A percentile compares a stretch with the other conserved stretches of the same genome.
Conservation (phyloP, 2,797 vertebrate genomes). For the Phalanger gymnotis region DNA sequence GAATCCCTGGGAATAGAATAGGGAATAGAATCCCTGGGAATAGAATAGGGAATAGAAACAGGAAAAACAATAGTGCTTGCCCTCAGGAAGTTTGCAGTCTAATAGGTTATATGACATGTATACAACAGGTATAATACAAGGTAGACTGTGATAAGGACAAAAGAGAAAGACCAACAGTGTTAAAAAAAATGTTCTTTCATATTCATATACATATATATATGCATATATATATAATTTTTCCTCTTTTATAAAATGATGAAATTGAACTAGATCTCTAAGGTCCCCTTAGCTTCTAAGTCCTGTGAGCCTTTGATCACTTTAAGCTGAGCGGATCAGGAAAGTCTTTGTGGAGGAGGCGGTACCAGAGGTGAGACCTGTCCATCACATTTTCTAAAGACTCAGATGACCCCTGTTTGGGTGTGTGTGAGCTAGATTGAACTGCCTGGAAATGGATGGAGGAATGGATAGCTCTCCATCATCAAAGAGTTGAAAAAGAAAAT, state of each 20-base stretch:
- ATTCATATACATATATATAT: no score
- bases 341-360: neutral
- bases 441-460: neutral
- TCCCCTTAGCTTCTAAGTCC: no score
- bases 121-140: neutral
- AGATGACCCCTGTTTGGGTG: neutral
- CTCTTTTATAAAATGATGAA: neutral
- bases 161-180: neutral
- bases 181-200: neutral
- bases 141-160: neutral
- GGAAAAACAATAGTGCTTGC: neutral
- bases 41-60: no score
- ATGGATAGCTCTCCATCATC: neutral
- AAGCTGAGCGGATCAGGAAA: neutral
- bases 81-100: neutral
- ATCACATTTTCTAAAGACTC: neutral
- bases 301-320: neutral
- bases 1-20: neutral
- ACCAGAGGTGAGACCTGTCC: neutral
- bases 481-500: neutral
- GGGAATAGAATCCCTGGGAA: neutral
- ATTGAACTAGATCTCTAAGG: neutral
- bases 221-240: neutral
- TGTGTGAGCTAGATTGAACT: neutral
- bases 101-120: neutral